Base-by-base conservation (phyloP, 1,140 invertebrate species). In the Solen grandis region DNA sequence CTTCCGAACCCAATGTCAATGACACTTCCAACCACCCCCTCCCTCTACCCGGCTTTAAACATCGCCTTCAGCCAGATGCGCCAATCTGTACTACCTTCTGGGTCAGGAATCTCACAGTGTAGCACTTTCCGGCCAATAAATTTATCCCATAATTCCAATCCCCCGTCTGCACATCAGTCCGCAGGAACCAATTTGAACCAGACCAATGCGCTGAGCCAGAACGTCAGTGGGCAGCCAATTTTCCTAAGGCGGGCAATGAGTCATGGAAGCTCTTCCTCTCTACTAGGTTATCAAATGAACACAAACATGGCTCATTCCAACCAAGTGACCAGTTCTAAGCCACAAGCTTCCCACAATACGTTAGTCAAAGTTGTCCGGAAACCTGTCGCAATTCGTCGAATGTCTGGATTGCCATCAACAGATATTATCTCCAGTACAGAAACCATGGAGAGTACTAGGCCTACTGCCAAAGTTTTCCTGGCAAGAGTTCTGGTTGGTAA, bases 401-500 rank as follows among this genome's bases (percentile, higher is more conserved):
- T 66, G 38, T 62, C 50, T 19, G 69, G 65, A 22, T 19, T 59
- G 1, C 22, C 36, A 13, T 66, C 52, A 31, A 41, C 50, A 14
- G 41, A 57, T 33, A 46, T 59, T 25, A 38, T 65, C 16, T 68
- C 33, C 4, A 63, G 60, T 55, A 69, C 75, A 16, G 36, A 76
- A 38, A 27, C 2, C 14, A 22, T 31, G 22, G 19, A 63, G 14
- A 19, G 8, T 14, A 66, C 57, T 5, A 36, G 19, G 27, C 72
- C 54, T 33, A 77, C 36, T 29, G 84, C 82, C 50, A 46, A 35
- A 29, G 70, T 86, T 74, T 86, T 86, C 72, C 52, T 86, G n/a
- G 85, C 85, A 5, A 57, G 81, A 16, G 83, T 84, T 0, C 75
- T 86, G n/a, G 83, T 86, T 19, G 85, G 85, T 55, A 27, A 65